Conservation (phyloP, 2,888 invertebrate species). For the Hyposoter didymator region DNA sequence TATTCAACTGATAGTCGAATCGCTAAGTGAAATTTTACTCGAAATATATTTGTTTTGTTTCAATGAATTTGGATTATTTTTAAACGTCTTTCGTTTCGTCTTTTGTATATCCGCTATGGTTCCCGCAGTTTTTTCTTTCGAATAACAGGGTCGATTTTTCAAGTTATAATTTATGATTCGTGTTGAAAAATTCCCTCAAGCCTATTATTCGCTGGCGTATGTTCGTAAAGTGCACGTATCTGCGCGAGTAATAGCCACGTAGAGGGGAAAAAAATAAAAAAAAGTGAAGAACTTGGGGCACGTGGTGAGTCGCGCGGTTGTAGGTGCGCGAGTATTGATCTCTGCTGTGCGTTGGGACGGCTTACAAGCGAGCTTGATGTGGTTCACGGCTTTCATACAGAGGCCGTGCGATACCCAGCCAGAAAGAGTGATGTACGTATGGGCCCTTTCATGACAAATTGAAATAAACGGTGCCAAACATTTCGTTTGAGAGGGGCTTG, state of each 20-base stretch:
- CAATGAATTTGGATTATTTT: neutral
- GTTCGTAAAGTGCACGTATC: conserved; percentile 7
- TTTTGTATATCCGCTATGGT: neutral
- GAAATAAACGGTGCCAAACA: neutral
- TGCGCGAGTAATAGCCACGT: conserved; percentile 24
- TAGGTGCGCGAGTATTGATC: conserved; percentile 68
- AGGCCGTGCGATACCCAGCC: conserved; percentile 37
- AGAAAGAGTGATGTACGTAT: conserved; percentile 27
- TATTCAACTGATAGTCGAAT: neutral
- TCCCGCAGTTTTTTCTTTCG: conserved; percentile 2
- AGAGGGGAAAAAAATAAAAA: conserved; percentile 5
- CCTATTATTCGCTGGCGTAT: conserved; percentile 18
- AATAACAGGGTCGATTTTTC: conserved; percentile 16
- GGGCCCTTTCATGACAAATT: neutral
- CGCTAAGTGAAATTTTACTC: neutral
- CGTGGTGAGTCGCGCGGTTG: conserved; percentile 59
- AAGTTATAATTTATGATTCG: conserved; percentile 10
- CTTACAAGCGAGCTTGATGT: conserved; percentile 50
- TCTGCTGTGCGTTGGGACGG: conserved; percentile 58
- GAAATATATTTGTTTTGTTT: neutral
- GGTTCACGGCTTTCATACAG: conserved; percentile 47
- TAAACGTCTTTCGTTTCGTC: neutral
- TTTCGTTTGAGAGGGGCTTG: neutral
- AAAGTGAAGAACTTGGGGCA: conserved; percentile 35
- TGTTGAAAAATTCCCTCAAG: conserved; percentile 20